Percentiles rank a stretch among this genome's conserved stretches.
Conservation (phyloP, 2,888 invertebrate genomes). For the Cremastinae sp. region DNA sequence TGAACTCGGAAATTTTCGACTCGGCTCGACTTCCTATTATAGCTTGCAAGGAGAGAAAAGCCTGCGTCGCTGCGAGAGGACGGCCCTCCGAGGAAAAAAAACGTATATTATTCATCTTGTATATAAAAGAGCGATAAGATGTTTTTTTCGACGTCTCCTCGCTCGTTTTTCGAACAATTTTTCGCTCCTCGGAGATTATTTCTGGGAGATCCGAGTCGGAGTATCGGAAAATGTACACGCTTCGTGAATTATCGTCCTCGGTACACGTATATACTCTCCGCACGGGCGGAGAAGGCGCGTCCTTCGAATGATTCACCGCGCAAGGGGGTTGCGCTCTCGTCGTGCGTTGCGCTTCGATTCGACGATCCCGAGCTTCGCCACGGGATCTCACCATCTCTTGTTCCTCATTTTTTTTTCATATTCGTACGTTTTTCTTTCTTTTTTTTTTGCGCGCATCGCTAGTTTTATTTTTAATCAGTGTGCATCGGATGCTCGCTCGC, state of each 20-base stretch:
- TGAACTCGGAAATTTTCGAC: slow-evolving; percentile 36
- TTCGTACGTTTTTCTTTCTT: slow-evolving; percentile 1
- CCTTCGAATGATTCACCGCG: slow-evolving; percentile 74
- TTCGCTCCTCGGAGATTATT: too few species aligned
- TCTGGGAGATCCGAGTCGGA: neutral
- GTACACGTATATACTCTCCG: neutral
- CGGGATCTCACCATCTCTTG: slow-evolving; percentile 27
- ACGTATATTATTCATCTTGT: neutral
- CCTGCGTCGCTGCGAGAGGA: neutral
- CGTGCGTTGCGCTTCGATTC: slow-evolving; percentile 60
- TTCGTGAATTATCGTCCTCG: slow-evolving; percentile 17
- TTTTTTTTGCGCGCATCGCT: slow-evolving; percentile 17
- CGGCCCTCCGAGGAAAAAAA: neutral
- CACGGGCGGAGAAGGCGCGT: slow-evolving; percentile 55
- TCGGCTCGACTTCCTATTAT: slow-evolving; percentile 44
- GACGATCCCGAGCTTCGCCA: slow-evolving; percentile 50
- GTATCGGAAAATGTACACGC: slow-evolving; percentile 4
- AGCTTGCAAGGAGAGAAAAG: slow-evolving; percentile 18
- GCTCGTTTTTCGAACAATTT: neutral
- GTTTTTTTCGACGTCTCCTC: neutral
- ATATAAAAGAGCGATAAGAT: slow-evolving; percentile 1
- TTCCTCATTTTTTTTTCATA: neutral
- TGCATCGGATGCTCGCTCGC: too few species aligned
- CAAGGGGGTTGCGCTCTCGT: slow-evolving; percentile 65
- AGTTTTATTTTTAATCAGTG: too few species aligned